phyloP scores from a whole-genome alignment of 2,888 invertebrate genomes.

The Tetanocera ferruginea region DNA sequence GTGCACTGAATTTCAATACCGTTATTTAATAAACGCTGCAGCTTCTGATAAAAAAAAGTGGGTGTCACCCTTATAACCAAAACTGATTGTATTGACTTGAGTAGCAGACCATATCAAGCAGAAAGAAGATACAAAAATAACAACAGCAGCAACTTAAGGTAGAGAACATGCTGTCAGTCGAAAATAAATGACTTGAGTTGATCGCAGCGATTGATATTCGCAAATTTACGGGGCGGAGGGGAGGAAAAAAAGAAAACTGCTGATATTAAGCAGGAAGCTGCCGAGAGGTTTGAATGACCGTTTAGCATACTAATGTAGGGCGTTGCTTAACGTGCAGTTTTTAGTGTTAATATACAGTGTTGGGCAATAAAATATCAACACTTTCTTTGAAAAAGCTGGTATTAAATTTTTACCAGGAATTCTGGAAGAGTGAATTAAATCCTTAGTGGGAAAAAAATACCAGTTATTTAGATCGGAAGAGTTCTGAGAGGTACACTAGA shows the following conservation, averaged over 20 bases:
- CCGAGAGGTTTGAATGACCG: not conserved
- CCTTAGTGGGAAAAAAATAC: no score
- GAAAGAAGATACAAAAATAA: not conserved
- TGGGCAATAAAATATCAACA: no score
- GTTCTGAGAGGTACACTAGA: no score
- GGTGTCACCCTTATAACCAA: constrained; percentile 17
- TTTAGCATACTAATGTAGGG: constrained; percentile 15
- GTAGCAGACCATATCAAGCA: not conserved
- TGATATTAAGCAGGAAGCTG: constrained; percentile 22
- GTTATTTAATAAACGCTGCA: constrained; percentile 16
- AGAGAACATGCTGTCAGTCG: not conserved
- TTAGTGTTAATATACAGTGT: no score
- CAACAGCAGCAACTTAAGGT: not conserved
- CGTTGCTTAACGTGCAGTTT: constrained; percentile 1
- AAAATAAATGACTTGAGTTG: not conserved
- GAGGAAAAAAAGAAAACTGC: not conserved
- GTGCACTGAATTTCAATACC: constrained; percentile 19
- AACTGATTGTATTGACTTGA: not conserved
- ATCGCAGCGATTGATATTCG: not conserved
- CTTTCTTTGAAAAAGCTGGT: no score
- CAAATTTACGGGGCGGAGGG: not conserved
- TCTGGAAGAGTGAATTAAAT: no score
- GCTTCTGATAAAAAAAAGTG: not conserved
- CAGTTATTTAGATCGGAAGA: no score
- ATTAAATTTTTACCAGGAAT: no score